Base-by-base conservation (phyloP, 2,888 invertebrate species). In the Drosophila subquinaria region DNA sequence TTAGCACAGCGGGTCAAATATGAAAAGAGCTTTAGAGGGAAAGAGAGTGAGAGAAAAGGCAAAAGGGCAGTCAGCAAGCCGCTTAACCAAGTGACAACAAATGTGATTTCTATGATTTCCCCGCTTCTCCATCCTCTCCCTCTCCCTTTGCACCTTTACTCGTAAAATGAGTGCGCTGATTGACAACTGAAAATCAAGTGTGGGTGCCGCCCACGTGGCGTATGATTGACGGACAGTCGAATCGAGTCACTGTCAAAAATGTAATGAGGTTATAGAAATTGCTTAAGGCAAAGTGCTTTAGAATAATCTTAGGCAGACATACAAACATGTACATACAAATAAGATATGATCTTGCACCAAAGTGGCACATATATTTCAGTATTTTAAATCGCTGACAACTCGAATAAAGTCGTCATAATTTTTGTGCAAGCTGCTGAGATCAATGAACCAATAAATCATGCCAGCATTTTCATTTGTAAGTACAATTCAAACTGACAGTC, bases 1-100 rank as follows among this genome's bases (percentile, higher is more conserved):
- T 71, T 64, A 55, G 87, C 60, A 67, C 69, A 84, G 55, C 72
- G 69, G 88, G 87, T 81, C 84, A 79, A 62, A 66, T 66, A 65
- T 76, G 59, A 51, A 65, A 65, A 42, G 38, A 43, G 52, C 61
- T 53, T 38, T 36, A 30, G 64, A n/a, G n/a, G n/a, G 6, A 45
- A 6, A 45, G 47, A 57, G 56, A 77, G 52, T 50, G 42, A 40
- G 36, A 51, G 43, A 36, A 73, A 33, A 55, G 45, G 15, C 73
- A 75, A 84, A 84, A 76, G 89, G 87, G 89, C 84, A 81, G 56
- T 70, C 88, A 89, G 87, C 85, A 84, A 84, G 84, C 87, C 63
- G 81, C 84, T 84, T 84, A 88, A 53, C 50, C 64, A 73, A 78
- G 62, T 61, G 66, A 23, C 48, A 71, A 56, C 48, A 42, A 53